These are phyloP conservation scores for Steinernema scapterisci DNA, from an alignment of 2,888 invertebrate genomes.

Conservation along the genomic window DNA sequence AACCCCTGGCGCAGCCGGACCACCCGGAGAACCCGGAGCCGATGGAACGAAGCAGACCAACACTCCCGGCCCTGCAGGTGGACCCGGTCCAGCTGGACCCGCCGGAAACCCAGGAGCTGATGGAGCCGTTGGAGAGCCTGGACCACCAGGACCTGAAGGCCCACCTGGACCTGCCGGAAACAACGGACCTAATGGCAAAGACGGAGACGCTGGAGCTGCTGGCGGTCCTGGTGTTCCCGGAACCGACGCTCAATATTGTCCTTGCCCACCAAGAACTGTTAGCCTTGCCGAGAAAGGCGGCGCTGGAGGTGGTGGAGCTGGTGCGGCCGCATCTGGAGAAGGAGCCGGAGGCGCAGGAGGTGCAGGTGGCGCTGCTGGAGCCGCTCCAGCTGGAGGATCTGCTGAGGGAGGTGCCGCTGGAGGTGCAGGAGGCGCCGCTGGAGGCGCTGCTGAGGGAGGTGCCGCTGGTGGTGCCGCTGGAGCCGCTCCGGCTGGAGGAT, in stretches of 20 bases:
- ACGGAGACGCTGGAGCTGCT: conserved; percentile 1
- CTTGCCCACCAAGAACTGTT: neutral
- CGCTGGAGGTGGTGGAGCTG: neutral
- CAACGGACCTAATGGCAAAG: neutral
- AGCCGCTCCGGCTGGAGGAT: neutral
- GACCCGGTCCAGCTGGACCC: neutral
- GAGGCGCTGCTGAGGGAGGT: neutral
- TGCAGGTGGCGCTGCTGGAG: neutral
- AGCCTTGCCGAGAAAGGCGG: neutral
- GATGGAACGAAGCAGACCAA: conserved; percentile 9
- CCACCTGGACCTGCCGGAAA: conserved; percentile 10
- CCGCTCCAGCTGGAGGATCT: neutral
- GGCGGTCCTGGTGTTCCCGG: conserved; percentile 1
- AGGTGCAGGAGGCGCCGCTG: neutral
- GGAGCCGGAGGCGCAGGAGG: neutral
- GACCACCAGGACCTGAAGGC: conserved; percentile 1
- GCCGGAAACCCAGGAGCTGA: conserved; percentile 4
- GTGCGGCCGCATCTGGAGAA: neutral
- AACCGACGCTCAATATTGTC: neutral
- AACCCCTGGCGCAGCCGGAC: neutral
- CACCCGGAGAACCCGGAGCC: conserved; percentile 12
- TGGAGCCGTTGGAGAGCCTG: conserved; percentile 6
- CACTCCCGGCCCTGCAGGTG: neutral
- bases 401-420: neutral
- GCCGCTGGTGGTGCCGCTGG: conserved; percentile 9